phyloP scores from a whole-genome alignment of 2,888 invertebrate species.

The Cybosia mesomella region DNA sequence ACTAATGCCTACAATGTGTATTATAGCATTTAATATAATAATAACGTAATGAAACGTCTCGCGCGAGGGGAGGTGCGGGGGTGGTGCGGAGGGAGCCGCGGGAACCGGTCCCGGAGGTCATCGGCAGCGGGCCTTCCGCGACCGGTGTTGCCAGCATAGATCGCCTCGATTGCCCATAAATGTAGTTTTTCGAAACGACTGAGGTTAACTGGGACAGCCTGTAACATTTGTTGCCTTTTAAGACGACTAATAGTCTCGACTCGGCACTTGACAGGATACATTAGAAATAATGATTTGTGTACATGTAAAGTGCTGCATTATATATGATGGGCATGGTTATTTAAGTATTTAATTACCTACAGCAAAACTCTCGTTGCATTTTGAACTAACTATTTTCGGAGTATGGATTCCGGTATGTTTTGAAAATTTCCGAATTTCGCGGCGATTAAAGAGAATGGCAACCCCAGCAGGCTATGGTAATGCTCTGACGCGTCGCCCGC shows the following conservation, averaged over 20 bases:
- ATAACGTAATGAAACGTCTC: slow-evolving; percentile 87
- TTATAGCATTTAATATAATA: slow-evolving; percentile 87
- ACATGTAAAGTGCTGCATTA: slow-evolving; percentile 26
- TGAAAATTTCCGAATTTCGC: slow-evolving; percentile 23
- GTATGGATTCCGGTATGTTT: not conserved
- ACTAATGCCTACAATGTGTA: slow-evolving; percentile 86
- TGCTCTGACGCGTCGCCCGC: slow-evolving; percentile 76
- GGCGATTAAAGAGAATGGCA: slow-evolving; percentile 57
- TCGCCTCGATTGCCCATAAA: slow-evolving; percentile 68
- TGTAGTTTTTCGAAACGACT: slow-evolving; percentile 68
- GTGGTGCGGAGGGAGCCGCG: slow-evolving; percentile 60
- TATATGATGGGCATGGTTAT: slow-evolving; percentile 4
- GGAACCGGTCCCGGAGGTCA: slow-evolving; percentile 86
- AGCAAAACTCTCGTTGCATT: not conserved
- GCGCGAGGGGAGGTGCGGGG: slow-evolving; percentile 52
- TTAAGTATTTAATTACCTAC: too few relatives aligned
- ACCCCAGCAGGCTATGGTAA: slow-evolving; percentile 70
- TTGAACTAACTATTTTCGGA: not conserved
- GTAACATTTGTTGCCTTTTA: slow-evolving; percentile 65
- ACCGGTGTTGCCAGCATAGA: slow-evolving; percentile 76
- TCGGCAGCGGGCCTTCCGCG: slow-evolving; percentile 85
- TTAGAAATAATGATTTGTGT: slow-evolving; percentile 54
- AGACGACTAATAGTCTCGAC: slow-evolving; percentile 59
- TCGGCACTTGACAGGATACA: slow-evolving; percentile 50
- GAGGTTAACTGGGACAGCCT: slow-evolving; percentile 68